Evolutionary conservation across 2,888 invertebrate species (phyloP).

Genomic region (Linyphia triangularis): DNA sequence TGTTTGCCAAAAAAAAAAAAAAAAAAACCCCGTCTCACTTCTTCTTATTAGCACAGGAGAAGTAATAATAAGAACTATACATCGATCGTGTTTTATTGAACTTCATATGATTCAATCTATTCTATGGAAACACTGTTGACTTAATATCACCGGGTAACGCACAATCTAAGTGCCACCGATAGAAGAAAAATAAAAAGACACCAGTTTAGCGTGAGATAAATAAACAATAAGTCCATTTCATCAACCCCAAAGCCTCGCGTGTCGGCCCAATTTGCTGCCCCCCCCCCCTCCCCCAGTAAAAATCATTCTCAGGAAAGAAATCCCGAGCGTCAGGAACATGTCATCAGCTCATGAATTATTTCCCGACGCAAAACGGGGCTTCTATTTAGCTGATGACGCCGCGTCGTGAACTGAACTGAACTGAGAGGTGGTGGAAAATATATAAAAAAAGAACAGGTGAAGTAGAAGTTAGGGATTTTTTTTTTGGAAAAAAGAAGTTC

Average conservation of each 20-base stretch:
- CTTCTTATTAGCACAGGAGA: no score
- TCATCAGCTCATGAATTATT: conserved; percentile 71
- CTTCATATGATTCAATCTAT: background rate
- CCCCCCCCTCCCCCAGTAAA: background rate
- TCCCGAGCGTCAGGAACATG: conserved; percentile 40
- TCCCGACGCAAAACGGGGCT: conserved; percentile 22
- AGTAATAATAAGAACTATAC: background rate
- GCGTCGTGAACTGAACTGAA: conserved; percentile 10
- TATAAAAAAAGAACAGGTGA: background rate
- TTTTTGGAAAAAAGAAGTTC: conserved; percentile 19
- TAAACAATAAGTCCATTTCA: conserved; percentile 67
- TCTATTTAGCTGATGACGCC: conserved; percentile 68
- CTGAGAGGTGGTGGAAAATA: background rate
- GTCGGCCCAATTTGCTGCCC: conserved; percentile 31
- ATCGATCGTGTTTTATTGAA: background rate
- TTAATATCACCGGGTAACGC: background rate
- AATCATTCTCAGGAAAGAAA: conserved; percentile 1
- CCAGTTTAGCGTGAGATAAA: conserved; percentile 22
- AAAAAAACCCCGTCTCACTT: background rate
- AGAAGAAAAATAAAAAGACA: background rate
- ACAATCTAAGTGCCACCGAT: conserved; percentile 17
- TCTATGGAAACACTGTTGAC: conserved; percentile 17
- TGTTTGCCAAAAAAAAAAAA: no score
- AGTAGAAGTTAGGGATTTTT: conserved; percentile 10
- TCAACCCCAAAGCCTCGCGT: conserved; percentile 27